Percentiles rank a stretch among this genome's conserved stretches.
Evolutionary conservation across 2,113 vertebrate species (phyloP).

Genomic region (Cyprinodon brontotheroides): DNA sequence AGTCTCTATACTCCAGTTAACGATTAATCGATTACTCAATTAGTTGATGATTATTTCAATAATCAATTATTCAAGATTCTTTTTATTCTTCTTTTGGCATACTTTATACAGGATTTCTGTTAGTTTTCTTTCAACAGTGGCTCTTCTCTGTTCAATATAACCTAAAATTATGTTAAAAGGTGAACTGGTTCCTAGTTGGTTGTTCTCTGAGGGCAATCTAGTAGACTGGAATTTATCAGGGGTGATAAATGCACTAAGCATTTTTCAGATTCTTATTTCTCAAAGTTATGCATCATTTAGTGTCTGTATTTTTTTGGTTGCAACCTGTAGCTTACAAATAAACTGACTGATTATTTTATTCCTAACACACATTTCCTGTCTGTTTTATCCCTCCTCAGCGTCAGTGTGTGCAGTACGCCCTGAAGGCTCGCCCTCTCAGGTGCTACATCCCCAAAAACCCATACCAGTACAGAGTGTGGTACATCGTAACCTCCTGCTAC

Average conservation of each 20-base stretch:
- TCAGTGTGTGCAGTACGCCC: constrained; percentile 97
- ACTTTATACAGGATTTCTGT: neutral
- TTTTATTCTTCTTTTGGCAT: neutral
- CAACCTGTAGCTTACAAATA: neutral
- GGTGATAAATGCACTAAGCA: neutral
- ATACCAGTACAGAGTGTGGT: constrained; percentile 96
- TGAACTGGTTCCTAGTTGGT: no score
- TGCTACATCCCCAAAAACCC: constrained; percentile 98
- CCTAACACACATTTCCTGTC: neutral
- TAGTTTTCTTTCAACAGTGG: neutral
- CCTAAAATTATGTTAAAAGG: neutral
- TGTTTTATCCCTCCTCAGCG: constrained; percentile 78
- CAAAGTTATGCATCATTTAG: neutral
- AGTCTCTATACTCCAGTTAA: no score
- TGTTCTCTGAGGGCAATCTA: neutral
- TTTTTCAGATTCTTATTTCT: neutral
- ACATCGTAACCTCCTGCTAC: constrained; percentile 96
- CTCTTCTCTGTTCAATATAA: neutral
- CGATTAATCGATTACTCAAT: no score
- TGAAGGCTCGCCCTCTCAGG: constrained; percentile 92
- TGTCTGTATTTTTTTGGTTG: neutral
- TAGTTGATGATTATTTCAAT: no score
- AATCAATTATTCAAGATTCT: no score
- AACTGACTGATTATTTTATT: neutral
- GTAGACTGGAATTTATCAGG: neutral